Evolutionary conservation across 2,113 vertebrate species (phyloP).

Genomic region (Varanus komodoensis): DNA sequence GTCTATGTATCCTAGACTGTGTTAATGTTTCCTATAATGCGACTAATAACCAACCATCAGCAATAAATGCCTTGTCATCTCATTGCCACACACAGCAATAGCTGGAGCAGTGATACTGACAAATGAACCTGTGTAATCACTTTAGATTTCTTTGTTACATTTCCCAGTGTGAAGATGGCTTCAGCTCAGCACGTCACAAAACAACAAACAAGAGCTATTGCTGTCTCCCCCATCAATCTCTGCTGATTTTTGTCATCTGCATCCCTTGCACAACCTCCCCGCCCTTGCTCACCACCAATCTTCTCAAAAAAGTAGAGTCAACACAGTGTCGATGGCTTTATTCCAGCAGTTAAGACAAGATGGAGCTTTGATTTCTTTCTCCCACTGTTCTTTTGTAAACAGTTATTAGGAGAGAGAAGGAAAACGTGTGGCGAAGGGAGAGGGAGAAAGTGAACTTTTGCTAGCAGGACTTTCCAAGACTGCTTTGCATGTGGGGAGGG

Average conservation of each 20-base stretch:
- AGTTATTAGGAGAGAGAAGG: conserved; percentile 54
- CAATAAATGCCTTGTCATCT: conserved; percentile 84
- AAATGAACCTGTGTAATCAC: conserved; percentile 83
- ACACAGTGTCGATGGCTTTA: conserved; percentile 11
- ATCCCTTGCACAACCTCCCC: conserved; percentile 39
- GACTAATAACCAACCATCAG: conserved; percentile 84
- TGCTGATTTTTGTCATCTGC: conserved; percentile 77
- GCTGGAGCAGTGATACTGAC: conserved; percentile 79
- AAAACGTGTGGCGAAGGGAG: not conserved
- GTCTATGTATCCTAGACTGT: conserved; percentile 76
- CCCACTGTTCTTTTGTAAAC: conserved; percentile 57
- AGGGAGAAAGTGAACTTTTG: conserved; percentile 64
- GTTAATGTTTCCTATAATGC: conserved; percentile 84
- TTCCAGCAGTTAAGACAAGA: conserved; percentile 29
- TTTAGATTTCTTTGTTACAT: conserved; percentile 85
- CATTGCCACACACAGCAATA: conserved; percentile 77
- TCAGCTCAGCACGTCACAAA: conserved; percentile 80
- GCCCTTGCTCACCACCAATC: not conserved
- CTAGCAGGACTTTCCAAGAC: conserved; percentile 50
- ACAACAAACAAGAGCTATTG: conserved; percentile 80
- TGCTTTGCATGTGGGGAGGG: conserved; percentile 51
- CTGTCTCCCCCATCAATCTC: conserved; percentile 78
- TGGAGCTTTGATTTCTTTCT: conserved; percentile 56
- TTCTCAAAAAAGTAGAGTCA: conserved; percentile 37
- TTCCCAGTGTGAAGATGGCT: conserved; percentile 85